Evolutionary conservation across 2,113 vertebrate species (phyloP), one percentile per base, ranked within the genome.

Genomic region (Sclerurus mexicanus): DNA sequence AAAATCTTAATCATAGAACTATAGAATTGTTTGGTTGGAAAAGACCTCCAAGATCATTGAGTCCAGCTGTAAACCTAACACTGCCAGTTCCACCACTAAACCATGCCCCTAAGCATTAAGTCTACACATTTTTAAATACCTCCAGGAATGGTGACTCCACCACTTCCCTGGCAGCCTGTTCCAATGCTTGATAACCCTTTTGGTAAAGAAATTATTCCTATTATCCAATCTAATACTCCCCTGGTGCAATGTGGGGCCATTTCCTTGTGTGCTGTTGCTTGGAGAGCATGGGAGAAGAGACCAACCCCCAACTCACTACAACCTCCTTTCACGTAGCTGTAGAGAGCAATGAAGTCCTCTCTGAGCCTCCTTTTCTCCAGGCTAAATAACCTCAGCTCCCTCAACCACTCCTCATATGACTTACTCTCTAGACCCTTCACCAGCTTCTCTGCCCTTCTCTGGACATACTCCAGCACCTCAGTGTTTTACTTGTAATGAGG

Each of bases 281-380:
- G 15, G 58, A 60, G n/a, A 27, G 24, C 60, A 19, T 17, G 46
- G 53, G 33, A 52, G 44, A 89, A 50, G 37, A 67, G 37, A 7
- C 25, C 23, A 28, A 21, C 4, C 8, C 4, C 10, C 28, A n/a
- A 7, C 19, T 20, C 6, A 15, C 7, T 44, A 14, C 15, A 39
- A 10, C 6, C 27, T 37, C 15, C 15, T 74, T 59, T 49, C 28
- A 75, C 33, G 37, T 33, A 44, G 33, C 11, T 52, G 60, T 39
- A 33, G 28, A 67, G 28, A 59, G 8, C 0, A 0, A 4, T 18
- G 30, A 8, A 9, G 24, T 52, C 23, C 37, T 18, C 13, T 39
- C n/a, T 21, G 33, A 82, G 33, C 46, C n/a, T 30, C 39, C 16
- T 67, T 46, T 60, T 68, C 33, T 39, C 10, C n/a, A 60, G 39